phyloP scores from a whole-genome alignment of 2,113 vertebrate genomes.

The Sigmodon hispidus region DNA sequence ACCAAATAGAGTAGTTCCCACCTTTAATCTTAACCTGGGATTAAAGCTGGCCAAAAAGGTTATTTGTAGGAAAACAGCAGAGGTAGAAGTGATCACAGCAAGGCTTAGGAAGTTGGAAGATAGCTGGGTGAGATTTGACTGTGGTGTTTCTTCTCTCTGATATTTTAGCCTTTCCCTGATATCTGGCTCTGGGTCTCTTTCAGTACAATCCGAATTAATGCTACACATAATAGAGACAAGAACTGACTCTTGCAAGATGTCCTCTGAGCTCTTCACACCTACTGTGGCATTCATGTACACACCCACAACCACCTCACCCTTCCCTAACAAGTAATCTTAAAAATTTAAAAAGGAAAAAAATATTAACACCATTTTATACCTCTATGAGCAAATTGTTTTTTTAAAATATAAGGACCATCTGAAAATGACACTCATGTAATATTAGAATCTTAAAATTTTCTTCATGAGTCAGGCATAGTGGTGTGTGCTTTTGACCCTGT shows the following conservation, averaged over 20 bases:
- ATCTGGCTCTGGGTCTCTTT: too few relatives aligned
- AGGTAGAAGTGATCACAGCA: too few relatives aligned
- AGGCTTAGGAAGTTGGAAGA: too few relatives aligned
- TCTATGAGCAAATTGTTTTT: background rate
- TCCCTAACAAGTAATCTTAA: background rate
- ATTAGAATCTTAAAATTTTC: conserved; percentile 15
- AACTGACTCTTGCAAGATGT: background rate
- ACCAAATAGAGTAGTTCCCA: too few relatives aligned
- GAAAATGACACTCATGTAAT: background rate
- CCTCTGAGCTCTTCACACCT: background rate
- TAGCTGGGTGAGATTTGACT: too few relatives aligned
- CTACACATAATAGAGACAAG: background rate
- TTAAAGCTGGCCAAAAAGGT: too few relatives aligned
- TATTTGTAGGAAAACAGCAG: too few relatives aligned
- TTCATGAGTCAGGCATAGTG: background rate
- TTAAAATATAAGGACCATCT: conserved; percentile 13
- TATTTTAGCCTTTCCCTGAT: too few relatives aligned
- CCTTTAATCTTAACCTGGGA: too few relatives aligned
- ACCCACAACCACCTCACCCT: too few relatives aligned
- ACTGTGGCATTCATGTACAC: fast-evolving
- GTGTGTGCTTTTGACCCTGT: background rate
- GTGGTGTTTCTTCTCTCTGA: too few relatives aligned
- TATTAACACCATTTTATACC: background rate
- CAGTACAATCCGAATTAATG: too few relatives aligned
- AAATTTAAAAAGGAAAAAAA: background rate